A percentile compares a stretch with the other conserved stretches of the same genome.
Evolutionary conservation across 2,888 invertebrate genomes (phyloP).

Genomic region (Leptinotarsa haldemani): DNA sequence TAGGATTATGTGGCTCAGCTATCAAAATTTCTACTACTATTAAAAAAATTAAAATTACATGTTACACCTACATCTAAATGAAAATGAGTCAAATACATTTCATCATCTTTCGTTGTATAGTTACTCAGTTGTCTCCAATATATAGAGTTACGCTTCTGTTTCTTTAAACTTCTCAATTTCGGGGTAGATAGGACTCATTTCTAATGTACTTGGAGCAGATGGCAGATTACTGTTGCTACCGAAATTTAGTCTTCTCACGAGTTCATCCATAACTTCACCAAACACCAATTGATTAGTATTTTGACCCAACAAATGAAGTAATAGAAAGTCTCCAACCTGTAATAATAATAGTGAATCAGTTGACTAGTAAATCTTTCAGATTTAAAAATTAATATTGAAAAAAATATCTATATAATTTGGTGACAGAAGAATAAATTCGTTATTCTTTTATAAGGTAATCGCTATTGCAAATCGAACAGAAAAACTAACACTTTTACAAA

Average conservation of each 20-base stretch:
- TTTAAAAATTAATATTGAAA: too few species aligned
- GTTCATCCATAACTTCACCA: conserved; percentile 82
- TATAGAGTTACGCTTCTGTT: conserved; percentile 78
- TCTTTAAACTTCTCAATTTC: conserved; percentile 84
- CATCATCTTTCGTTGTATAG: background rate
- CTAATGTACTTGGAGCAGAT: conserved; percentile 87
- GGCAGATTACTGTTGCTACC: conserved; percentile 79
- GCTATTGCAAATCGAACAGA: background rate
- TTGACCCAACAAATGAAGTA: conserved; percentile 86
- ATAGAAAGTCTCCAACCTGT: conserved; percentile 87
- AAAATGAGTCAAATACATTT: background rate
- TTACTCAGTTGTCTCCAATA: background rate
- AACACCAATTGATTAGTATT: conserved; percentile 87
- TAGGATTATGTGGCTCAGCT: background rate
- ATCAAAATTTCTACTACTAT: background rate
- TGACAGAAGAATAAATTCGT: background rate
- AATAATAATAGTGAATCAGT: conserved; percentile 41
- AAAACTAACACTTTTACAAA: too few species aligned
- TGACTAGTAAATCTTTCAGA: background rate
- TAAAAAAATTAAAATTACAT: background rate
- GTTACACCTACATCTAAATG: background rate
- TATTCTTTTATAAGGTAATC: too few species aligned
- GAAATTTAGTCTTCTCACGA: conserved; percentile 77
- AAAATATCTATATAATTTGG: too few species aligned
- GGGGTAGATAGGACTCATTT: conserved; percentile 88